Percentiles rank a stretch among this genome's conserved stretches.
Conservation (phyloP, 2,888 invertebrate genomes). For the Protophormia terraenovae region DNA sequence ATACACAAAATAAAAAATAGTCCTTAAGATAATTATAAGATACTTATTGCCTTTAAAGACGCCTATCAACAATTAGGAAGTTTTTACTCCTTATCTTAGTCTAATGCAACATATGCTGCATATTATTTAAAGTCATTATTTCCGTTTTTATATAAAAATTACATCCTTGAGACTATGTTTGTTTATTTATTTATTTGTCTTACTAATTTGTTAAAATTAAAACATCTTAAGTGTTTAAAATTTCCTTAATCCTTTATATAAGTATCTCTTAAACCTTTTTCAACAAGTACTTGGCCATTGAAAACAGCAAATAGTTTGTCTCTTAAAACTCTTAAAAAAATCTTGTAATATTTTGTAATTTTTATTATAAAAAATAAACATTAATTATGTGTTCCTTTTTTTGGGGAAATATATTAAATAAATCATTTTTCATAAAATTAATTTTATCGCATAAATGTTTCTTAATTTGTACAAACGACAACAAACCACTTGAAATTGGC, state of each 20-base stretch:
- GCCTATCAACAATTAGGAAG: too few relatives aligned
- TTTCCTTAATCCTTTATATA: slow-evolving; percentile 11
- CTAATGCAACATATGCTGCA: too few relatives aligned
- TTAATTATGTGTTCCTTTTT: slow-evolving; percentile 19
- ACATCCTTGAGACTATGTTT: background rate
- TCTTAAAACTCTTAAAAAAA: background rate
- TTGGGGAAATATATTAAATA: slow-evolving; percentile 4
- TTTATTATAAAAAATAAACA: slow-evolving; percentile 10
- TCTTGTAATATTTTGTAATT: background rate
- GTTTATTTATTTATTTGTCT: slow-evolving; percentile 2
- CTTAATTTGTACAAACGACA: slow-evolving; percentile 53
- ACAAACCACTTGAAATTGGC: slow-evolving; percentile 64
- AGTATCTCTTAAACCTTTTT: background rate
- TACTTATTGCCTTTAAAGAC: too few relatives aligned
- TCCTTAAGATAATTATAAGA: too few relatives aligned
- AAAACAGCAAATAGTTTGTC: slow-evolving; percentile 26
- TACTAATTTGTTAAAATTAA: slow-evolving; percentile 45
- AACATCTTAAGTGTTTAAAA: slow-evolving; percentile 1
- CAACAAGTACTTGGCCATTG: slow-evolving; percentile 14
- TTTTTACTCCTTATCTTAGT: too few relatives aligned
- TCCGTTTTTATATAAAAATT: background rate
- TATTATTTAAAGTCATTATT: background rate
- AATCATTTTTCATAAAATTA: slow-evolving; percentile 37
- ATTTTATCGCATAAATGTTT: slow-evolving; percentile 51
- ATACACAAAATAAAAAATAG: too few relatives aligned